phyloP scores from a whole-genome alignment of 2,888 invertebrate genomes.

The Drosophila quasianomalipes region DNA sequence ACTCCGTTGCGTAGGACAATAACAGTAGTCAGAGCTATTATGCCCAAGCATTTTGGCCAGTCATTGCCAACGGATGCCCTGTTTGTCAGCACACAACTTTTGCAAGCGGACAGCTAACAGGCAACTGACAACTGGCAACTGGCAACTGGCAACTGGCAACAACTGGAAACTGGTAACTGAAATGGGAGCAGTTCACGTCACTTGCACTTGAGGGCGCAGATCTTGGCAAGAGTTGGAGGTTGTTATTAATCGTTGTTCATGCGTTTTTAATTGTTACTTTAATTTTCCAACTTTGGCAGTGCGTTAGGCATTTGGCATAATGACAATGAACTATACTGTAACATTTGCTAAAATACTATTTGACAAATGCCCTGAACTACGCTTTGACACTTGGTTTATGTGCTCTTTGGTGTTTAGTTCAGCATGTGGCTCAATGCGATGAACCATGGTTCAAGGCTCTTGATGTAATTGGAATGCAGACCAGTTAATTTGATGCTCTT shows the following conservation, averaged over 20 bases:
- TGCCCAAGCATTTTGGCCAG: slow-evolving; percentile 39
- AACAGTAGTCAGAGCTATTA: slow-evolving; percentile 35
- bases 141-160: background rate
- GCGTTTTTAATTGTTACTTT: slow-evolving; percentile 27
- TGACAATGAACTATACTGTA: slow-evolving; percentile 68
- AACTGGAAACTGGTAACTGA: background rate
- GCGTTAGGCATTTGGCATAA: slow-evolving; percentile 52
- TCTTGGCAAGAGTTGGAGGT: slow-evolving; percentile 24
- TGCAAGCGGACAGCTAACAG: slow-evolving; percentile 11
- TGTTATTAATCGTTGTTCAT: slow-evolving; percentile 29
- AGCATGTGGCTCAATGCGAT: slow-evolving; percentile 31
- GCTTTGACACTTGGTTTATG: slow-evolving; percentile 34
- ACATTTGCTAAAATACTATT: slow-evolving; percentile 50
- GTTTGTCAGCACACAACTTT: slow-evolving; percentile 26
- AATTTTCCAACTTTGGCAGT: slow-evolving; percentile 25
- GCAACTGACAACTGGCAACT: background rate
- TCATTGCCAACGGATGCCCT: slow-evolving; percentile 49
- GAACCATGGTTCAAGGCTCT: slow-evolving; percentile 62
- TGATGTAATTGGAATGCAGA: slow-evolving; percentile 12
- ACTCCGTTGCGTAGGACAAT: slow-evolving; percentile 54
- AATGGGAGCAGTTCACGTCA: slow-evolving; percentile 56
- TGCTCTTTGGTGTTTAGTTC: slow-evolving; percentile 16
- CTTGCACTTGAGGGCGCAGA: slow-evolving; percentile 36
- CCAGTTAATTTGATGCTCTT: background rate
- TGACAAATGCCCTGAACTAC: slow-evolving; percentile 53